Evolutionary conservation across 2,113 vertebrate genomes (phyloP).

Genomic region (Bostrychus sinensis): DNA sequence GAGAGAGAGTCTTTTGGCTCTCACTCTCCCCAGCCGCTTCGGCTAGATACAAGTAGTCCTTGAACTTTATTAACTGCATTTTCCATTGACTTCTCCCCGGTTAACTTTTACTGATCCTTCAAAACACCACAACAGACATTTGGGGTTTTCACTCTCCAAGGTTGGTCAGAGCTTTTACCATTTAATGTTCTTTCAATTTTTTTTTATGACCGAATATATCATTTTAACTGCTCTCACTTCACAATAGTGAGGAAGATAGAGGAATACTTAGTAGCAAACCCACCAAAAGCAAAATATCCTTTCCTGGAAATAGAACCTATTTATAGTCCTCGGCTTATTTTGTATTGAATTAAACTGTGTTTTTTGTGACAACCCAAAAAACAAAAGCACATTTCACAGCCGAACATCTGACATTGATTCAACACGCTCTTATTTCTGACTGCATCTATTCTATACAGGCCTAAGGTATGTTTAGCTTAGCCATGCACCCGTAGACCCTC

Average conservation of each 20-base stretch:
- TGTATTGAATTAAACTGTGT: slow-evolving; percentile 33
- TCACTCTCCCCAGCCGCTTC: slow-evolving; percentile 37
- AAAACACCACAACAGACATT: slow-evolving; percentile 31
- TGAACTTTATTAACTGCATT: slow-evolving; percentile 18
- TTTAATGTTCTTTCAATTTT: slow-evolving; percentile 55
- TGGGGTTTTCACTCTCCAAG: slow-evolving; percentile 40
- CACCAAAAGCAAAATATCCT: slow-evolving; percentile 36
- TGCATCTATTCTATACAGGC: slow-evolving; percentile 44
- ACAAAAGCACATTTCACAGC: slow-evolving; percentile 23
- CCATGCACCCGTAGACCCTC: slow-evolving; percentile 57
- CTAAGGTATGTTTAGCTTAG: slow-evolving; percentile 52
- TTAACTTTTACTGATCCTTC: slow-evolving; percentile 28
- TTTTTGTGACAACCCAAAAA: slow-evolving; percentile 17
- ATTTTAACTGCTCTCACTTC: slow-evolving; percentile 62
- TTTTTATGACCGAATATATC: slow-evolving; percentile 62
- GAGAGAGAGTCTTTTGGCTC: slow-evolving; percentile 13
- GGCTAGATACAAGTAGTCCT: slow-evolving; percentile 38
- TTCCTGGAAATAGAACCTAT: slow-evolving; percentile 40
- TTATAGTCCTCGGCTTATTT: slow-evolving; percentile 54
- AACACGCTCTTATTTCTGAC: slow-evolving; percentile 29
- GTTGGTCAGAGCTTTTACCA: slow-evolving; percentile 52
- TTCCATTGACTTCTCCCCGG: slow-evolving; percentile 29
- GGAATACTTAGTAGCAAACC: slow-evolving; percentile 21
- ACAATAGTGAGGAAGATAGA: slow-evolving; percentile 31
- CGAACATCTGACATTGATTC: slow-evolving; percentile 28